Conservation (phyloP, 2,888 invertebrate genomes). For the Parochlus steinenii region DNA sequence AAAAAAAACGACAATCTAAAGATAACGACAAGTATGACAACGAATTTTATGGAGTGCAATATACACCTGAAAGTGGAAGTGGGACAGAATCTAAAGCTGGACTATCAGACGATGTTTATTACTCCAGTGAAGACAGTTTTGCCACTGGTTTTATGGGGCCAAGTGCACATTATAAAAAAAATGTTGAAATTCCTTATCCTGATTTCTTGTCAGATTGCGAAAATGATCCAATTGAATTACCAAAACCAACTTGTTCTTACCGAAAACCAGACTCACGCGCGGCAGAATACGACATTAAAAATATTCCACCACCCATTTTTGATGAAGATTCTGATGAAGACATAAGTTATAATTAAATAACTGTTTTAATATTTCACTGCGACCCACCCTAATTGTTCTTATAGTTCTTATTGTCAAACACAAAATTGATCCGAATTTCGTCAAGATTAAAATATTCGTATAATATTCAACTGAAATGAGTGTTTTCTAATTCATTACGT, state of each 20-base stretch:
- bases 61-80: slow-evolving; percentile 20
- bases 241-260: slow-evolving; percentile 6
- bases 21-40: slow-evolving; percentile 19
- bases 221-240: slow-evolving; percentile 35
- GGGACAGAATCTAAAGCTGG: slow-evolving; percentile 26
- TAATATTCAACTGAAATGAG: no score
- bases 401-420: slow-evolving; percentile 3
- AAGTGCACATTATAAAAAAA: slow-evolving; percentile 21
- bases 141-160: slow-evolving; percentile 19
- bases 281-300: slow-evolving; percentile 58
- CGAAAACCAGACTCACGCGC: slow-evolving; percentile 34
- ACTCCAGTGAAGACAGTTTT: slow-evolving; percentile 28
- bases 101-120: slow-evolving; percentile 27
- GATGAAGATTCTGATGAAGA: slow-evolving; percentile 54
- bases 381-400: no score
- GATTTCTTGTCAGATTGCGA: slow-evolving; percentile 34
- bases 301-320: slow-evolving; percentile 60
- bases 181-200: slow-evolving; percentile 34
- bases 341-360: slow-evolving; percentile 25
- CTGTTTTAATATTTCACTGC: no score
- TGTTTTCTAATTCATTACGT: no score
- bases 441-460: slow-evolving; percentile 1
- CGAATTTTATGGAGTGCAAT: slow-evolving; percentile 16
- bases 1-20: slow-evolving; percentile 27
- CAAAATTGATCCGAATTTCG: slow-evolving; percentile 6